Percentiles rank a stretch among this genome's conserved stretches.
Evolutionary conservation across 2,888 invertebrate genomes (phyloP).

Genomic region (Morpho achilles): DNA sequence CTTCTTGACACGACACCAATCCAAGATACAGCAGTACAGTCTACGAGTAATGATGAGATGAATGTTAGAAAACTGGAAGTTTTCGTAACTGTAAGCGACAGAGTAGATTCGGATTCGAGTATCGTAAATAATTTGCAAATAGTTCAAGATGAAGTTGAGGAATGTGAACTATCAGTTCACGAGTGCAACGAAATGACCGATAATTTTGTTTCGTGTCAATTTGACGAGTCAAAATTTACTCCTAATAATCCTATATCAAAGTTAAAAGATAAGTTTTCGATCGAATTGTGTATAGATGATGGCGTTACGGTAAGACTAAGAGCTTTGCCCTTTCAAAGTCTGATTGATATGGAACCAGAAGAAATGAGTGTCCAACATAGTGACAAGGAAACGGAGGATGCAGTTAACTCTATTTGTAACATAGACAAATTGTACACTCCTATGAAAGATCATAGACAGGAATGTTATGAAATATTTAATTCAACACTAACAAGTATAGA

Average conservation of each 20-base stretch:
- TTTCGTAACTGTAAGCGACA: conserved; percentile 27
- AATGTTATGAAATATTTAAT: conserved; percentile 66
- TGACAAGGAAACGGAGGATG: conserved; percentile 55
- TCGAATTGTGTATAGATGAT: conserved; percentile 68
- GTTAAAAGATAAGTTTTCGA: conserved; percentile 63
- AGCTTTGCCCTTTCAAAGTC: conserved; percentile 46
- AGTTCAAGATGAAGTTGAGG: conserved; percentile 45
- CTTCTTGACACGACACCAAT: conserved; percentile 50
- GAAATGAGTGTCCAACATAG: conserved; percentile 32
- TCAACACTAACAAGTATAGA: conserved; percentile 69
- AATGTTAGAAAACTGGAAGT: conserved; percentile 7
- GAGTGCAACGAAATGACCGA: conserved; percentile 54
- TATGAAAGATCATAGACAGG: conserved; percentile 52
- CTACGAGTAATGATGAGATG: conserved; percentile 16
- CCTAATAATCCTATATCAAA: conserved; percentile 35
- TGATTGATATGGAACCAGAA: conserved; percentile 45
- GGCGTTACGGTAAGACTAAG: conserved; percentile 54
- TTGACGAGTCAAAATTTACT: conserved; percentile 41
- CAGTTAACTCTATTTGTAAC: conserved; percentile 57
- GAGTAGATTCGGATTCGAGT: conserved; percentile 27
- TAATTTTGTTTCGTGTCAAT: conserved; percentile 47
- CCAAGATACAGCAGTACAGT: conserved; percentile 27
- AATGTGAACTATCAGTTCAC: conserved; percentile 51
- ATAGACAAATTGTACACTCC: conserved; percentile 60
- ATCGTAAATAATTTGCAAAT: conserved; percentile 36